Conservation (phyloP, 2,113 vertebrate genomes). For the Apistogramma diplotaenia region DNA sequence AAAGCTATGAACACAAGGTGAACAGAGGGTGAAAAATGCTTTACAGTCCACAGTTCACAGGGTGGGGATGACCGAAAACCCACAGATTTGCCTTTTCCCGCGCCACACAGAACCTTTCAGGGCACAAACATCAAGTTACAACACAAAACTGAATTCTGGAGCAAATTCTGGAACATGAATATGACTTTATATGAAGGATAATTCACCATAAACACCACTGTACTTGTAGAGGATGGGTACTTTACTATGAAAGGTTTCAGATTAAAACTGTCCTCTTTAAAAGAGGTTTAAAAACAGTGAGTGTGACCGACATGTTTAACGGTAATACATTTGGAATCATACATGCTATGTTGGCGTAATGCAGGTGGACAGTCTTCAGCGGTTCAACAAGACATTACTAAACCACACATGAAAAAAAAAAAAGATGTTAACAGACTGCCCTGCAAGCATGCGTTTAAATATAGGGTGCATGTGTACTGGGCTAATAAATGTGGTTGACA, state of each 20-base stretch:
- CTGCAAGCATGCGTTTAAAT: constrained; percentile 50
- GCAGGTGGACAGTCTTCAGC: neutral
- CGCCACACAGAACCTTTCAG: neutral
- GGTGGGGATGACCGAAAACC: constrained; percentile 43
- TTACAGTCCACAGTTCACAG: constrained; percentile 23
- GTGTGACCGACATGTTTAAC: neutral
- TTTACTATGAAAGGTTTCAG: neutral
- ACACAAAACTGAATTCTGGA: neutral
- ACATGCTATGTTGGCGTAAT: neutral
- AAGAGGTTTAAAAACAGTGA: constrained; percentile 30
- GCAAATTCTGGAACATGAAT: neutral
- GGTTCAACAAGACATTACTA: neutral
- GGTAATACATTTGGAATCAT: neutral
- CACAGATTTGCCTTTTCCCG: neutral
- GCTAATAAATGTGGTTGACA: constrained; percentile 37
- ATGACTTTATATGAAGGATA: neutral
- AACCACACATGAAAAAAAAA: neutral
- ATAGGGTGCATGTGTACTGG: constrained; percentile 52
- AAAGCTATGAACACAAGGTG: neutral
- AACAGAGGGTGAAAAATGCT: constrained; percentile 11
- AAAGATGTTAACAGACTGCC: constrained; percentile 11
- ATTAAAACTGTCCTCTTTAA: neutral
- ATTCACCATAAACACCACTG: neutral
- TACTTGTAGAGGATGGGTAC: neutral
- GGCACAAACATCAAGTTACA: neutral